phyloP scores from a whole-genome alignment of 2,797 vertebrate genomes.

The Hippopotamyrus pictus region DNA sequence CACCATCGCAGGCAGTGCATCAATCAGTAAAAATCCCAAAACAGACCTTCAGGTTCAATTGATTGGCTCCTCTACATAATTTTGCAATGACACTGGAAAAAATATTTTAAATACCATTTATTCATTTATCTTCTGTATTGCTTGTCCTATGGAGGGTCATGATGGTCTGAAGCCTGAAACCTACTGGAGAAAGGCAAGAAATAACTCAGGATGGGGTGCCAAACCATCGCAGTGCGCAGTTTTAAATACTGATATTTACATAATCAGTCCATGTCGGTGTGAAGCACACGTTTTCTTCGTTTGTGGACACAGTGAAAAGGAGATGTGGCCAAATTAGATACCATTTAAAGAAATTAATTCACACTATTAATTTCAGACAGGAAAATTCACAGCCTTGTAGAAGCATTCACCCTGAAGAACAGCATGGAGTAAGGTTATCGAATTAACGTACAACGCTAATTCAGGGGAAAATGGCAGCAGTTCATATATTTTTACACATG shows the following conservation, averaged over 20 bases:
- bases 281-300: neutral
- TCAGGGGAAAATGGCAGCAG: neutral
- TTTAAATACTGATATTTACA: neutral
- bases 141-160: neutral
- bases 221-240: neutral
- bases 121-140: neutral
- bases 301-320: neutral
- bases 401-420: neutral
- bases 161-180: neutral
- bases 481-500: neutral
- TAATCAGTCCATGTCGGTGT: neutral
- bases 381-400: neutral
- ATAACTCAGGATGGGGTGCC: neutral
- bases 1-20: neutral
- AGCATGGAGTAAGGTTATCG: neutral
- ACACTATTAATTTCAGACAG: neutral
- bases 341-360: neutral
- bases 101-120: neutral
- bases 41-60: neutral
- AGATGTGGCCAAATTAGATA: neutral
- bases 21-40: neutral
- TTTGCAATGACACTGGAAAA: neutral
- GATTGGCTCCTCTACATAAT: neutral
- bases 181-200: neutral
- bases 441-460: neutral